These are phyloP conservation scores for Eidolon dupreanum DNA, from an alignment of 2,797 vertebrate genomes.

Conservation along the genomic window DNA sequence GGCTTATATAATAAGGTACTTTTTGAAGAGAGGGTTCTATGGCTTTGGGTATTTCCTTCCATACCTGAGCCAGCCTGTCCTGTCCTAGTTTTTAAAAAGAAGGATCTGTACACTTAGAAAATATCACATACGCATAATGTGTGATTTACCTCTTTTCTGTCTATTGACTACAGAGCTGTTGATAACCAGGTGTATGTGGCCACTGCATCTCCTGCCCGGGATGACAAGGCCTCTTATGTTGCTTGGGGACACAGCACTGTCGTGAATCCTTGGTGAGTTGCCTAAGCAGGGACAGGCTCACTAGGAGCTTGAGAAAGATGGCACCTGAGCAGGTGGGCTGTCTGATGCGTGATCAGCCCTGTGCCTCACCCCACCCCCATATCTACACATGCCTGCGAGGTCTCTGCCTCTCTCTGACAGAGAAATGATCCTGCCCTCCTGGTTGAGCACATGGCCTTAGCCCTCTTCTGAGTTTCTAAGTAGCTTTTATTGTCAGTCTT, in stretches of 20 bases:
- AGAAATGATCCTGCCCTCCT: neutral
- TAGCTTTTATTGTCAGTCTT: neutral
- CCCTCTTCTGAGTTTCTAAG: neutral
- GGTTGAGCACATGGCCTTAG: neutral
- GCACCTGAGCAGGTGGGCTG: neutral
- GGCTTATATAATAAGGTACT: neutral
- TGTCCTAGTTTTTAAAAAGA: neutral
- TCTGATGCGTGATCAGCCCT: neutral
- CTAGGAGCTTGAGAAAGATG: neutral
- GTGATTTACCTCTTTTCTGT: neutral
- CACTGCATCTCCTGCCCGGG: constrained; percentile 94
- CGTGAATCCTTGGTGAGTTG: constrained; percentile 93
- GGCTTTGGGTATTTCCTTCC: neutral
- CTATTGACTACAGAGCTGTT: constrained; percentile 88
- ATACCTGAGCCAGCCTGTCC: neutral
- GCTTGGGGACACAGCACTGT: constrained; percentile 98
- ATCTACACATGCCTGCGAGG: neutral
- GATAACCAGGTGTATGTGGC: constrained; percentile 97
- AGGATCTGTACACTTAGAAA: neutral
- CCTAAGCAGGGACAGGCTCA: neutral
- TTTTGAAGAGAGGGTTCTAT: neutral
- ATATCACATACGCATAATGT: neutral
- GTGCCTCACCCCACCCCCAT: accelerated
- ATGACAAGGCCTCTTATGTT: constrained; percentile 93
- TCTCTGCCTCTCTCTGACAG: neutral